Conservation (phyloP, 2,113 vertebrate species). For the Ciconia maguari region DNA sequence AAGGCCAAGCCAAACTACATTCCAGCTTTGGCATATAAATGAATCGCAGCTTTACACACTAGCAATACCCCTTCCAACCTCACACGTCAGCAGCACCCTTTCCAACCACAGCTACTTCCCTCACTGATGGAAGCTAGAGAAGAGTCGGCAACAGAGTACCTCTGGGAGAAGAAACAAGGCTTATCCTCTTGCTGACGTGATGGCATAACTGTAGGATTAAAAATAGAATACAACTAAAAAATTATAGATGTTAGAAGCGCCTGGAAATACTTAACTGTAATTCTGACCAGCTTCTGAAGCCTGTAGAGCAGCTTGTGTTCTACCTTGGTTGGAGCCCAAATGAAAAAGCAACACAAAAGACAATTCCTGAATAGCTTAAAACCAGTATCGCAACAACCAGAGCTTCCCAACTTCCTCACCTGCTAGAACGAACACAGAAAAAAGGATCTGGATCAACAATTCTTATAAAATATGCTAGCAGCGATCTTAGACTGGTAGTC, state of each 20-base stretch:
- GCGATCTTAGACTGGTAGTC: not conserved
- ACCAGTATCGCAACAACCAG: not conserved
- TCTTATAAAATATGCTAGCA: not conserved
- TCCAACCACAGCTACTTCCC: not conserved
- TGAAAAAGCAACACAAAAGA: not conserved
- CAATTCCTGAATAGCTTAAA: not conserved
- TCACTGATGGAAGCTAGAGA: not conserved
- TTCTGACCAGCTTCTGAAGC: not conserved
- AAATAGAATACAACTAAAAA: too few species aligned
- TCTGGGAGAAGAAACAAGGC: not conserved
- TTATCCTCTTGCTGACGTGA: not conserved
- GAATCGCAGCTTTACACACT: not conserved
- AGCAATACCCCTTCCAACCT: not conserved
- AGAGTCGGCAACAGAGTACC: accelerated
- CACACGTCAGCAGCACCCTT: not conserved
- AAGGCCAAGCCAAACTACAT: not conserved
- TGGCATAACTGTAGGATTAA: not conserved
- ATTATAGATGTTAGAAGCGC: not conserved
- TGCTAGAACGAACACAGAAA: not conserved
- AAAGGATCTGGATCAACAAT: not conserved
- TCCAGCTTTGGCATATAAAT: not conserved
- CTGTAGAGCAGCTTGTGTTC: not conserved
- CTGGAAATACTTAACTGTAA: not conserved
- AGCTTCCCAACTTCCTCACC: not conserved
- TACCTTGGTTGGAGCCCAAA: not conserved